A percentile compares a stretch with the other conserved stretches of the same genome.
These are phyloP conservation scores for Thalpophila matura DNA, from an alignment of 2,888 invertebrate genomes.

Conservation along the genomic window DNA sequence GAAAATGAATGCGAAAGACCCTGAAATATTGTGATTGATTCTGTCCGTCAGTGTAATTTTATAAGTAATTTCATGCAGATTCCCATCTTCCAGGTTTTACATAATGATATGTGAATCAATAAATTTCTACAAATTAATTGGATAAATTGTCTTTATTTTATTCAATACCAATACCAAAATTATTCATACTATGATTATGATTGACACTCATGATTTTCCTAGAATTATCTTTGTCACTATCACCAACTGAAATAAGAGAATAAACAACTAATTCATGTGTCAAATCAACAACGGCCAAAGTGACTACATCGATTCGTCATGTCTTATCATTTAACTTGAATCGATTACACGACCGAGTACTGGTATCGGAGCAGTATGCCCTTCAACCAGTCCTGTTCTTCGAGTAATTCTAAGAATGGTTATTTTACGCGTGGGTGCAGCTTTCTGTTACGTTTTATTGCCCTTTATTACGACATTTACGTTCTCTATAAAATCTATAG, in stretches of 20 bases:
- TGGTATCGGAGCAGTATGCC: slow-evolving; percentile 33
- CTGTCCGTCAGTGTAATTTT: neutral
- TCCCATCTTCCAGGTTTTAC: too few relatives aligned
- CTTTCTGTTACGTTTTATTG: slow-evolving; percentile 78
- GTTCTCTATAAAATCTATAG: slow-evolving; percentile 57
- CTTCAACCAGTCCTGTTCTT: slow-evolving; percentile 45
- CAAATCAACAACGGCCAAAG: slow-evolving; percentile 47
- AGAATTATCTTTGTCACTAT: slow-evolving; percentile 24
- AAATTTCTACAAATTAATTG: neutral
- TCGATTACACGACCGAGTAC: slow-evolving; percentile 51
- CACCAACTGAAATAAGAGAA: slow-evolving; percentile 14
- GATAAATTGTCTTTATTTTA: neutral
- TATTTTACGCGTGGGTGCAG: slow-evolving; percentile 82
- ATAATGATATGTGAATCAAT: too few relatives aligned
- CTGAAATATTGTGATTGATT: neutral
- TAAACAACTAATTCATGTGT: slow-evolving; percentile 51
- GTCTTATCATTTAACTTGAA: slow-evolving; percentile 55
- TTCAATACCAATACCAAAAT: neutral
- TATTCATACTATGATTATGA: slow-evolving; percentile 8
- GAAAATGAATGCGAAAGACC: neutral
- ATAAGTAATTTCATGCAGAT: too few relatives aligned
- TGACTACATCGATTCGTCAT: slow-evolving; percentile 50
- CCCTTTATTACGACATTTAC: slow-evolving; percentile 76
- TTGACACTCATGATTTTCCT: slow-evolving; percentile 12
- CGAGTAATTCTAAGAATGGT: slow-evolving; percentile 67